Conservation (phyloP, 1,140 invertebrate species). For the Berghia stephanieae region DNA sequence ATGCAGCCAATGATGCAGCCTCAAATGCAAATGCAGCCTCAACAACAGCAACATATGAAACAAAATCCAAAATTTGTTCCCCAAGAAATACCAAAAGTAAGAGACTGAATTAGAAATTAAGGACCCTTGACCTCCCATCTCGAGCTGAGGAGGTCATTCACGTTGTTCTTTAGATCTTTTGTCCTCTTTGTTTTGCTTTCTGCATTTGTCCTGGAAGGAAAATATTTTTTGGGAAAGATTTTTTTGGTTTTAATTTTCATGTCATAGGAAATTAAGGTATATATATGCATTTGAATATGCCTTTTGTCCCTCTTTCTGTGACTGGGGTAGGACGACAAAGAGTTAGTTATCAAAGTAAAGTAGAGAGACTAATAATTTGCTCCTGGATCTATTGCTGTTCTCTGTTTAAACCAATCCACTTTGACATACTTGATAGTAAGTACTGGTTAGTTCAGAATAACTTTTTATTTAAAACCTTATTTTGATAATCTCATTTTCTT, state of each 20-base stretch:
- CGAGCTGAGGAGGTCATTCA: too few relatives aligned
- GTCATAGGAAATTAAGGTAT: too few relatives aligned
- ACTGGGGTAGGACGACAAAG: too few relatives aligned
- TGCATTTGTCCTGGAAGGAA: neutral
- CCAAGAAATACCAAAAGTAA: constrained; percentile 62
- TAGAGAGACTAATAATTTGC: too few relatives aligned
- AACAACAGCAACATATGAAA: constrained; percentile 40
- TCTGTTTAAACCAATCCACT: too few relatives aligned
- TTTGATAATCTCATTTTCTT: neutral
- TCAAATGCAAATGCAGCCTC: constrained; percentile 36
- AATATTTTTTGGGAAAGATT: neutral
- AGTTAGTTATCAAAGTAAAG: too few relatives aligned
- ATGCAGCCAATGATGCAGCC: constrained; percentile 61
- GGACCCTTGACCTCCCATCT: neutral
- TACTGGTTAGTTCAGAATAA: neutral
- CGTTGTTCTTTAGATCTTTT: neutral
- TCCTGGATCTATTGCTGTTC: too few relatives aligned
- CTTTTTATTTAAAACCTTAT: neutral
- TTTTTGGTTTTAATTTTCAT: neutral
- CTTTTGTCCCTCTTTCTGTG: too few relatives aligned
- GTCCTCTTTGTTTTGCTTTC: neutral
- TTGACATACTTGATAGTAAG: neutral
- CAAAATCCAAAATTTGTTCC: constrained; percentile 56
- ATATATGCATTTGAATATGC: too few relatives aligned
- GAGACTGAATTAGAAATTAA: neutral